phyloP scores from a whole-genome alignment of 2,113 vertebrate genomes.

The Pseudorhombus dupliciocellatus region DNA sequence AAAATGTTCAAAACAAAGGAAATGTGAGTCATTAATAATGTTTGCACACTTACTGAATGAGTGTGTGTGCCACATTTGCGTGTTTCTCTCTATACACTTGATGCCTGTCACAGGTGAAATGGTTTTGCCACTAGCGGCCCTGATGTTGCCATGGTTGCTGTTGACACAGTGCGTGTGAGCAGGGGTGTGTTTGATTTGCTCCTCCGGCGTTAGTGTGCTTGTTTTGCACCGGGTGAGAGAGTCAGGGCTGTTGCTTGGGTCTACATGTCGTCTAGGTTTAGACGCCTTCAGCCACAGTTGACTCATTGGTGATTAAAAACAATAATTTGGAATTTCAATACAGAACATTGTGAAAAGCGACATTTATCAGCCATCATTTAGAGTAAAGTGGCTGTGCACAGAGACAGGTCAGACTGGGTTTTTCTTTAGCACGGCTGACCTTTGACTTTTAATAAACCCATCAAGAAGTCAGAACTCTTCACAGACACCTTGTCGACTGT shows the following conservation, averaged over 20 bases:
- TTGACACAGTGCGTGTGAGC: slow-evolving; percentile 63
- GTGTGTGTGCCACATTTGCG: slow-evolving; percentile 10
- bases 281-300: not conserved
- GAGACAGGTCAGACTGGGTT: not conserved
- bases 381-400: too few species aligned
- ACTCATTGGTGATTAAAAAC: not conserved
- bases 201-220: slow-evolving; percentile 21
- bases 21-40: slow-evolving; percentile 48
- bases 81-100: not conserved
- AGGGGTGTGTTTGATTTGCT: slow-evolving; percentile 57
- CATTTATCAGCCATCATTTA: not conserved
- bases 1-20: slow-evolving; percentile 51
- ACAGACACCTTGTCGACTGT: slow-evolving; percentile 27
- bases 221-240: not conserved
- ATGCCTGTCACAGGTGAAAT: slow-evolving; percentile 16
- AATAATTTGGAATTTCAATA: not conserved
- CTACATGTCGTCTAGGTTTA: too few species aligned
- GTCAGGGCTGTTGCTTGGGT: too few species aligned
- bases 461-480: slow-evolving; percentile 40
- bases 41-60: slow-evolving; percentile 47
- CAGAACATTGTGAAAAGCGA: not conserved
- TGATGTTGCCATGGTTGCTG: slow-evolving; percentile 68
- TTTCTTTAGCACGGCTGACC: slow-evolving; percentile 11
- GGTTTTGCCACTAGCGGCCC: slow-evolving; percentile 26
- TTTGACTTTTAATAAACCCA: slow-evolving; percentile 24